phyloP scores from a whole-genome alignment of 2,888 invertebrate genomes.

The Chironomus riparius region DNA sequence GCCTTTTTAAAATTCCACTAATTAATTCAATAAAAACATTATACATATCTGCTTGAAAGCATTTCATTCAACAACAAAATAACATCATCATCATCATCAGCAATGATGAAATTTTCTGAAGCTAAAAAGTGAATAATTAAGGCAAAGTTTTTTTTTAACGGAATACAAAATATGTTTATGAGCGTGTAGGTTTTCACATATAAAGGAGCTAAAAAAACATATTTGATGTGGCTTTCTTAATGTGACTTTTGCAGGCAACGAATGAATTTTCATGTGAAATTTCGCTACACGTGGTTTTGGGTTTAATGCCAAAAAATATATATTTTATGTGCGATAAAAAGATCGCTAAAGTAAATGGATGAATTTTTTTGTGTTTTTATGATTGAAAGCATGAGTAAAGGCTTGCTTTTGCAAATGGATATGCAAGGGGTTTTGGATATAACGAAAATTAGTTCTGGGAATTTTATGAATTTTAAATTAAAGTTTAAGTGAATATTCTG shows the following conservation, averaged over 20 bases:
- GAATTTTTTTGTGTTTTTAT: background rate
- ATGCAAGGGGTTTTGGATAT: background rate
- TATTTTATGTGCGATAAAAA: background rate
- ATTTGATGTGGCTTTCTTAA: conserved; percentile 7
- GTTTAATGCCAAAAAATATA: background rate
- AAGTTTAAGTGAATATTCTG: too few species aligned
- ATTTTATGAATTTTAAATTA: background rate
- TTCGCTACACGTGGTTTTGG: background rate
- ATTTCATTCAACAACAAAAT: too few species aligned
- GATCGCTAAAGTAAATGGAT: background rate
- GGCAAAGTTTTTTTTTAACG: too few species aligned
- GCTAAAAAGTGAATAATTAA: too few species aligned
- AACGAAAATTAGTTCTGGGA: background rate
- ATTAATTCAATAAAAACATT: too few species aligned
- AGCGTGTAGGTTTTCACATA: background rate
- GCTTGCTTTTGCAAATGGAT: background rate
- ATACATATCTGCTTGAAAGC: too few species aligned
- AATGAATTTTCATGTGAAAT: background rate
- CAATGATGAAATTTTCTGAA: too few species aligned
- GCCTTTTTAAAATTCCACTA: too few species aligned
- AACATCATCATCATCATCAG: too few species aligned
- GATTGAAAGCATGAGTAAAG: too few species aligned
- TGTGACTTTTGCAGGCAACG: conserved; percentile 8
- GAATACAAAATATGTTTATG: background rate
- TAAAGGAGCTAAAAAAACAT: background rate